A percentile compares a stretch with the other conserved stretches of the same genome.
Conservation (phyloP, 2,797 vertebrate species). For the Hippoglossus hippoglossus region DNA sequence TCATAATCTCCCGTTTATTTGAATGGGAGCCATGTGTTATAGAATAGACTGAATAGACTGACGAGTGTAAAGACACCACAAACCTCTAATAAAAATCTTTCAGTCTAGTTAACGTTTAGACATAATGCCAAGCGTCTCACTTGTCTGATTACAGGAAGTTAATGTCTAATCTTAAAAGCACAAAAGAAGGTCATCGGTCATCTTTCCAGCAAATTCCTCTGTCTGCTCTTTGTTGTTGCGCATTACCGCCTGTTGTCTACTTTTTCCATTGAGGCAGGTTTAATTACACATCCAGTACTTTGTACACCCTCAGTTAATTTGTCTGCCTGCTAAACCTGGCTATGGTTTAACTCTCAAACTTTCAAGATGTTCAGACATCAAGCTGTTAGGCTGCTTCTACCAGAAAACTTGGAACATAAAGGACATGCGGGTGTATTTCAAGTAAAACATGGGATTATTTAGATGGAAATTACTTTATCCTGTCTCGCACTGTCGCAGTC, state of each 20-base stretch:
- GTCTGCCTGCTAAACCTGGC: background rate
- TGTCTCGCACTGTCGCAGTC: background rate
- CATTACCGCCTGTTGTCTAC: background rate
- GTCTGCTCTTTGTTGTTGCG: constrained; percentile 15
- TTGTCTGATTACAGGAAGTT: constrained; percentile 17
- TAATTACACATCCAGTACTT: constrained; percentile 17
- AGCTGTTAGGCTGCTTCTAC: no score
- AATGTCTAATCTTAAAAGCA: constrained; percentile 25
- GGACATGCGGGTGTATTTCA: no score
- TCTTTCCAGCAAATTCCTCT: background rate
- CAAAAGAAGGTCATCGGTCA: constrained; percentile 7
- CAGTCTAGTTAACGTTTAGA: no score
- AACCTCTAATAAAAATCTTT: no score
- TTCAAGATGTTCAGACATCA: constrained; percentile 2
- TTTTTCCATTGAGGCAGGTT: constrained; percentile 5
- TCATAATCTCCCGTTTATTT: no score
- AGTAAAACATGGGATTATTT: no score
- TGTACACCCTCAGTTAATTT: background rate
- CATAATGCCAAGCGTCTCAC: background rate
- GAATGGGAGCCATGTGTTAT: no score
- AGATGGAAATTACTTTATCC: background rate
- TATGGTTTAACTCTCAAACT: background rate
- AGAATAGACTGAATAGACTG: no score
- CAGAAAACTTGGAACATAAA: no score
- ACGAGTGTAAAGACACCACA: no score